A percentile compares a stretch with the other conserved stretches of the same genome.
Conservation (phyloP, 2,797 vertebrate genomes). For the Xiphorhynchus erythropygius region DNA sequence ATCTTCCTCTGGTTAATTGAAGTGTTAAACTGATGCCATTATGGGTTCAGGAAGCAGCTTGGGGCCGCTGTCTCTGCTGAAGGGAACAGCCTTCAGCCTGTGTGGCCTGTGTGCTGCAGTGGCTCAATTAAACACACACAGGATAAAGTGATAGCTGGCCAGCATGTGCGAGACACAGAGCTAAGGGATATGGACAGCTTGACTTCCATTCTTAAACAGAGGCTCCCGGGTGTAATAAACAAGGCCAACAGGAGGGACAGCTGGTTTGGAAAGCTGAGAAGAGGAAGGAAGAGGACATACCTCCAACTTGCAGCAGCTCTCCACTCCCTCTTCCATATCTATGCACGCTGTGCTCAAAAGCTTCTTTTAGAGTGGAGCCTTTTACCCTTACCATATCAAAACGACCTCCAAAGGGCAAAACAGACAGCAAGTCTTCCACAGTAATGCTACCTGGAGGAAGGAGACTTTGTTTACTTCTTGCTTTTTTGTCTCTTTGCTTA, state of each 20-base stretch:
- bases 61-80: background rate
- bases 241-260: background rate
- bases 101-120: background rate
- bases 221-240: background rate
- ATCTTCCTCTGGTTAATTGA: background rate
- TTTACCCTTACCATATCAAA: slow-evolving; percentile 86
- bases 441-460: slow-evolving; percentile 84
- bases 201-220: background rate
- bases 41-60: background rate
- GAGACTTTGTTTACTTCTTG: background rate
- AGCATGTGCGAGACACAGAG: fast-evolving
- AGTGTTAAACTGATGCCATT: background rate
- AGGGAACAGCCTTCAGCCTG: too few species aligned
- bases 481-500: background rate
- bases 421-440: slow-evolving; percentile 86
- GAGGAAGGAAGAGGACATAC: slow-evolving; percentile 67
- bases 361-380: slow-evolving; percentile 85
- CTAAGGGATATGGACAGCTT: background rate
- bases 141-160: background rate
- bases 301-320: slow-evolving; percentile 94
- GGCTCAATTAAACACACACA: fast-evolving
- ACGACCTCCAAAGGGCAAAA: slow-evolving; percentile 90
- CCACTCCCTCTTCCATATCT: slow-evolving; percentile 83
- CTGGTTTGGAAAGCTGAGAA: background rate
- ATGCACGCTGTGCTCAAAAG: slow-evolving; percentile 87